Percentiles rank a stretch among this genome's conserved stretches.
phyloP scores from a whole-genome alignment of 2,113 vertebrate species.

The Cochlearius cochlearius region DNA sequence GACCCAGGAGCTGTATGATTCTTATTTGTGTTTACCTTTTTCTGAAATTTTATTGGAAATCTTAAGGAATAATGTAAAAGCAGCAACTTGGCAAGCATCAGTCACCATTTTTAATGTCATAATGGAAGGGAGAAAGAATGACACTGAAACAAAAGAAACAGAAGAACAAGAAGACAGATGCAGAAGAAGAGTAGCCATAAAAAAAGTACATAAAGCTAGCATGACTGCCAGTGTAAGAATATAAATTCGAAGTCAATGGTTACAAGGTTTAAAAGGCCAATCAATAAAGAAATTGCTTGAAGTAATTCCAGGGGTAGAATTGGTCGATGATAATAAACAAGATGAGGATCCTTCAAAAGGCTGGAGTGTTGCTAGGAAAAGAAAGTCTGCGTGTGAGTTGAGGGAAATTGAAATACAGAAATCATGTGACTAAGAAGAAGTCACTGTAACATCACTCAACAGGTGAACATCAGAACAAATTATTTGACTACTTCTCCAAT shows the following conservation, averaged over 20 bases:
- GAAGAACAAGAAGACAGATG: neutral
- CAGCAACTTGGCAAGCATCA: neutral
- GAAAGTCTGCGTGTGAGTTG: neutral
- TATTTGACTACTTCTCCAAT: neutral
- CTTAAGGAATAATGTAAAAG: neutral
- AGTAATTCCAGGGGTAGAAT: neutral
- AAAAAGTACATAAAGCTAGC: neutral
- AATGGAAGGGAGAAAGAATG: neutral
- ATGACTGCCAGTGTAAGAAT: neutral
- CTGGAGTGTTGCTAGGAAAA: neutral
- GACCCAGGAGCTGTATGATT: neutral
- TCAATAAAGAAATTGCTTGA: conserved; percentile 9
- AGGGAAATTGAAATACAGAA: neutral
- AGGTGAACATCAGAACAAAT: neutral
- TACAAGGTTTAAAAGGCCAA: conserved; percentile 13
- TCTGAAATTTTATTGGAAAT: neutral
- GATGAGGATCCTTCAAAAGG: neutral
- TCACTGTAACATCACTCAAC: neutral
- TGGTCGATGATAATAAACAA: neutral
- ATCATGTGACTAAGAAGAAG: neutral
- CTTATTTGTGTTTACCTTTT: neutral
- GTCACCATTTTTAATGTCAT: neutral
- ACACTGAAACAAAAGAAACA: neutral
- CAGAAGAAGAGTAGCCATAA: neutral
- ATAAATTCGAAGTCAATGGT: neutral